These are phyloP conservation scores for Drosophila neoperkinsi DNA, from an alignment of 2,888 invertebrate species.

Conservation along the genomic window DNA sequence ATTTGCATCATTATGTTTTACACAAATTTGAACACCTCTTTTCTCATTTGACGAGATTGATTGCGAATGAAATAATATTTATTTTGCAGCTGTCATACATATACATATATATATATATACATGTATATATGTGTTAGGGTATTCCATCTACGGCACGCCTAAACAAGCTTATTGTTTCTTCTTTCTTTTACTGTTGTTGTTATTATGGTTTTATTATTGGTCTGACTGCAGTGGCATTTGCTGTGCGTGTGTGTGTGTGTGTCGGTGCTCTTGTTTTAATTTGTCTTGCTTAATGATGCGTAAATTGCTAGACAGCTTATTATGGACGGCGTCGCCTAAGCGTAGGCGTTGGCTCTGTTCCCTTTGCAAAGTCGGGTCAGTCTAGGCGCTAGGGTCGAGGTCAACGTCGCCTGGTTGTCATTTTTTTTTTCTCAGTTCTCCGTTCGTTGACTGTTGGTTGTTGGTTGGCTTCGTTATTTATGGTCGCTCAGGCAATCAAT, in stretches of 20 bases:
- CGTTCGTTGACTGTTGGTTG: slow-evolving; percentile 4
- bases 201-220: slow-evolving; percentile 63
- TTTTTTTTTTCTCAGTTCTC: not conserved
- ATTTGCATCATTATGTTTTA: not conserved
- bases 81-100: not conserved
- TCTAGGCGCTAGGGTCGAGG: slow-evolving; percentile 63
- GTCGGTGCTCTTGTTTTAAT: slow-evolving; percentile 56
- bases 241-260: not conserved
- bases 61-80: not conserved
- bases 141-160: not conserved
- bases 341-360: slow-evolving; percentile 40
- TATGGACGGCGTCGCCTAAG: slow-evolving; percentile 32
- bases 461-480: slow-evolving; percentile 11
- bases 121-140: not conserved
- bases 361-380: slow-evolving; percentile 20
- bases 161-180: not conserved
- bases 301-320: slow-evolving; percentile 65
- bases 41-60: not conserved
- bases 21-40: not conserved
- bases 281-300: slow-evolving; percentile 67
- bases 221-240: slow-evolving; percentile 27
- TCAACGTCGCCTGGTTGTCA: slow-evolving; percentile 42
- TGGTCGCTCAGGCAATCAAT: slow-evolving; percentile 24
- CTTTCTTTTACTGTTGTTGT: slow-evolving; percentile 33
- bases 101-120: not conserved